Evolutionary conservation across 2,797 vertebrate species (phyloP), one percentile per base, ranked within the genome.

Genomic region (Pteronotus mesoamericanus): DNA sequence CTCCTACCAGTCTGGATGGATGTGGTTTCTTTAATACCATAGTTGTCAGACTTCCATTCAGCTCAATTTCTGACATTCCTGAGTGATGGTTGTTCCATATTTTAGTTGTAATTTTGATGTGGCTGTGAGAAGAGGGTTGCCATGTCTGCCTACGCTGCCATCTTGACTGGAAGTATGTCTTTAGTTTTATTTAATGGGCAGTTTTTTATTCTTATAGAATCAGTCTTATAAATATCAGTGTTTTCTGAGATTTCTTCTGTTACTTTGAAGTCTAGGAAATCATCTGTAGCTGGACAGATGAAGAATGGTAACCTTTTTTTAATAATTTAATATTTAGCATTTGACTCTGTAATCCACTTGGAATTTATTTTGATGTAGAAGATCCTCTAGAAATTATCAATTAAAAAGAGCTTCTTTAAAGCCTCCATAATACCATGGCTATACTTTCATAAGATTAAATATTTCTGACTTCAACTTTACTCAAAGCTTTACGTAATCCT

Each of bases 331-430:
- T 92, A 57, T 91, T 86, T 94, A 59, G 71, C 64, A 89, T 95
- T 94, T 92, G 85, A 74, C 75, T 91, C 12, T 48, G 15, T 72
- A 80, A 93, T 94, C 86, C 72, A 74, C 64, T 93, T 89, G 87
- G 34, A 84, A 90, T 94, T 87, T 78, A 83, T 92, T 71, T 94
- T 78, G 88, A 32, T 39, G 2, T 86, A 74, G 88, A 72, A 74
- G 69, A 93, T 61, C 94, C 51, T 84, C 89, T 92, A 55, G 24
- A 92, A 94, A 59, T 51, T 79, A 71, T 85, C 89, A 72, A 91
- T 95, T 95, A 78, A 94, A 86, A 92, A 86, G 51, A 68, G 48
- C n/a, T 74, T 88, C 59, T 21, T 90, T 80, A 91, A 82, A 94
- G 34, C 84, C 77, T 61, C 26, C 11, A 9, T 93, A 91, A 34